phyloP scores from a whole-genome alignment of 92 coral and sea anemone genomes.

The Porites lobata region DNA sequence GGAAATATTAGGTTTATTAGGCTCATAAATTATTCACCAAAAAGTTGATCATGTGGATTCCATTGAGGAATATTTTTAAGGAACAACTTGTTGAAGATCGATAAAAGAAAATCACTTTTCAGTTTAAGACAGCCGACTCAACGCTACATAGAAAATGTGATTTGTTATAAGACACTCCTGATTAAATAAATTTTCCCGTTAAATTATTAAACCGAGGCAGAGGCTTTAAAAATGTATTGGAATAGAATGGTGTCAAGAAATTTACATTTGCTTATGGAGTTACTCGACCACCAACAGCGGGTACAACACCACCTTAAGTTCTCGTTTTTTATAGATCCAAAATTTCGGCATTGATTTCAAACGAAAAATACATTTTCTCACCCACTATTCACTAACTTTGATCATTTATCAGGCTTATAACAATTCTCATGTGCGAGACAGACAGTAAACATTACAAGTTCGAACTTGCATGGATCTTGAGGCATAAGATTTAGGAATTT shows the following conservation, averaged over 20 bases:
- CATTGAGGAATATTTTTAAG: background rate
- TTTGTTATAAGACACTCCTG: background rate
- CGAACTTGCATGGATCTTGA: no score
- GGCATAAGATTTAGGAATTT: no score
- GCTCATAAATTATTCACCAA: background rate
- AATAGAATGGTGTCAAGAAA: background rate
- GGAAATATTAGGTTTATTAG: background rate
- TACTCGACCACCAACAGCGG: constrained; percentile 26
- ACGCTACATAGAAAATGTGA: background rate
- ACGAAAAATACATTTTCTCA: background rate
- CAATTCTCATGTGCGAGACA: background rate
- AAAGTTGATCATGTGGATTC: background rate
- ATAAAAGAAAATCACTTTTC: background rate
- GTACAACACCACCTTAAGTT: background rate
- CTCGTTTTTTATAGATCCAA: background rate
- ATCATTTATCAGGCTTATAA: background rate
- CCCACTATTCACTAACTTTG: background rate
- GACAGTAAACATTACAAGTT: no score
- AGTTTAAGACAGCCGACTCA: background rate
- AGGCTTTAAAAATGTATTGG: background rate
- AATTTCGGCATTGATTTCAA: background rate
- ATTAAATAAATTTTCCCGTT: background rate
- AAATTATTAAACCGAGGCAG: no score
- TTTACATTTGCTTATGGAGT: background rate
- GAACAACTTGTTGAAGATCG: background rate